Percentiles rank a stretch among this genome's conserved stretches.
Conservation (phyloP, 2,113 vertebrate genomes). For the Protobothrops mucrosquamatus region DNA sequence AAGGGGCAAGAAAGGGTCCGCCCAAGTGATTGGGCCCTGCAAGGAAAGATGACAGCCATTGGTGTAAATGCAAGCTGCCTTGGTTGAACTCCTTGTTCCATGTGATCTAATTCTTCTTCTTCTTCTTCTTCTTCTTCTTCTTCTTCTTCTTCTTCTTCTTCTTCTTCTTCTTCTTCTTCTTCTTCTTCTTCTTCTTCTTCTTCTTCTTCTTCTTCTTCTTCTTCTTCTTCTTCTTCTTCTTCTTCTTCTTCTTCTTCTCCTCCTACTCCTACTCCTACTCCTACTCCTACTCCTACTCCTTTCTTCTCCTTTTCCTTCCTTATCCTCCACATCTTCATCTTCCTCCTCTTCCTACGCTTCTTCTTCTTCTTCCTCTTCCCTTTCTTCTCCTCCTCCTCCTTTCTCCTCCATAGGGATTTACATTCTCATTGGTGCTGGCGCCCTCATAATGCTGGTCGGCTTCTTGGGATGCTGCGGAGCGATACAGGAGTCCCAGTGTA, state of each 20-base stretch:
- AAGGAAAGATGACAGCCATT: neutral
- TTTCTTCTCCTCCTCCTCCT: neutral
- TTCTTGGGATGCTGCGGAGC: constrained; percentile 96
- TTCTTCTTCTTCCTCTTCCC: neutral
- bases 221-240: accelerated
- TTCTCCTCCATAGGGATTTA: constrained; percentile 79
- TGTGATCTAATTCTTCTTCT: neutral
- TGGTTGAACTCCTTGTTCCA: neutral
- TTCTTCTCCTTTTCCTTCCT: too few relatives aligned
- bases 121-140: neutral
- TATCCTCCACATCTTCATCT: too few relatives aligned
- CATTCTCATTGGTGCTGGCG: constrained; percentile 90
- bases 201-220: neutral
- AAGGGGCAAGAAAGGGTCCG: neutral
- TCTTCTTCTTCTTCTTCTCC: neutral
- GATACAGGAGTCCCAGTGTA: constrained; percentile 92
- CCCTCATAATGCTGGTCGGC: constrained; percentile 96
- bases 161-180: accelerated
- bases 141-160: neutral
- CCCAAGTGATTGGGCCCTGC: accelerated
- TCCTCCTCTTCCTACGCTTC: too few relatives aligned
- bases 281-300: too few relatives aligned
- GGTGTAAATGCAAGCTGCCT: neutral
- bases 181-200: neutral
- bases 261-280: too few relatives aligned